Evolutionary conservation across 2,888 invertebrate genomes (phyloP).

Genomic region (Hypomecis atomaria): DNA sequence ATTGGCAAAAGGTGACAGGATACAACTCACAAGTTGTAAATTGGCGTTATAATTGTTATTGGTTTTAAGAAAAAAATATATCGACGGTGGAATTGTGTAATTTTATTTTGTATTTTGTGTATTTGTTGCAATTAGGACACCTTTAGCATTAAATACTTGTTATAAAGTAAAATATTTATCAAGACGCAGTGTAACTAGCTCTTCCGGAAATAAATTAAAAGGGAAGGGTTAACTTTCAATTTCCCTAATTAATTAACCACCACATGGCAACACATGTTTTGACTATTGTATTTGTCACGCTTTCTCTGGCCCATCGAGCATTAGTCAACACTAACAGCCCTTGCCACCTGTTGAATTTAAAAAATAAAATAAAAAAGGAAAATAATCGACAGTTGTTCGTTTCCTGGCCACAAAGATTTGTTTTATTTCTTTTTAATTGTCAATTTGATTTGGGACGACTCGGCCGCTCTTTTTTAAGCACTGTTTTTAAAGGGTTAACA

Average conservation of each 20-base stretch:
- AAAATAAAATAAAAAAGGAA: constrained; percentile 49
- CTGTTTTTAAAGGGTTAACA: constrained; percentile 68
- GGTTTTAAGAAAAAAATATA: neutral
- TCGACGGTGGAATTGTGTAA: neutral
- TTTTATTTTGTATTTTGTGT: neutral
- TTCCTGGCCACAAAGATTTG: constrained; percentile 79
- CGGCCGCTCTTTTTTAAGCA: constrained; percentile 37
- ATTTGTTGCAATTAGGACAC: too few species aligned
- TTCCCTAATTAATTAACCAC: constrained; percentile 81
- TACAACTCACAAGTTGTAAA: constrained; percentile 7
- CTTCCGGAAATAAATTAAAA: constrained; percentile 35
- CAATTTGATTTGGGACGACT: constrained; percentile 56
- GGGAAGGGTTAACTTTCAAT: constrained; percentile 78
- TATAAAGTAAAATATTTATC: too few species aligned
- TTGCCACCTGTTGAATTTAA: constrained; percentile 69
- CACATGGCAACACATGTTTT: constrained; percentile 74
- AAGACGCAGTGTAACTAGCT: too few species aligned
- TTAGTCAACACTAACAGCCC: constrained; percentile 59
- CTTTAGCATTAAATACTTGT: too few species aligned
- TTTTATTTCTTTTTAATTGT: constrained; percentile 85
- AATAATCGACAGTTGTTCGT: constrained; percentile 73
- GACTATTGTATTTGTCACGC: constrained; percentile 76
- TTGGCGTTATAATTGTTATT: constrained; percentile 1
- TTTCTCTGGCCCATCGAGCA: constrained; percentile 69
- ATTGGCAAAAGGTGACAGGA: neutral